Base-by-base conservation (phyloP, 1,140 invertebrate genomes). In the Drosophila hydei region DNA sequence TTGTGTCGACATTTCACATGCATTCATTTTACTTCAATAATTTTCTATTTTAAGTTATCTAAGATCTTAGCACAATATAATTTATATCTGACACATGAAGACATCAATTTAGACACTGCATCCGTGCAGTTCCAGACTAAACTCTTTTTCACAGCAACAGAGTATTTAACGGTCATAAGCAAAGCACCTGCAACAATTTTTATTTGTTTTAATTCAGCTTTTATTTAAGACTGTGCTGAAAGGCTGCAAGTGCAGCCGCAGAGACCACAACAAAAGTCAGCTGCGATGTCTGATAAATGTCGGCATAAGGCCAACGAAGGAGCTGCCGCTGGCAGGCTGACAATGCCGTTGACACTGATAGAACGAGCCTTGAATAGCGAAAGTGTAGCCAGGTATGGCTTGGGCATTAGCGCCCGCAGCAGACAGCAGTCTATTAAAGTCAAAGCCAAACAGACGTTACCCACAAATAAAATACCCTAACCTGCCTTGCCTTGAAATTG, bases 311-410 rank as follows among this genome's bases (percentile, higher is more conserved):
- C 55, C 56, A 51, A 51, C 51, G 27, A 30, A 30, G 25, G 45
- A 33, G n/a, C 52, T 69, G 60, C 43, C 50, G 55, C 55, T 81
- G 81, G 73, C 80, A 70, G 70, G 42, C 56, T 40, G 56, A 67
- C 54, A 69, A 72, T 88, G 80, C 12, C 33, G 55, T 67, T 77
- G 80, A 87, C 80, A 75, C 74, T 87, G 81, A 81, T 56, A 71
- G 63, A 81, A 65, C 14, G 81, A 30, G 52, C 56, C 36, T 45
- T 47, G 50, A 5, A 52, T 27, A 18, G 30, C 8, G 18, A 54
- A 61, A 43, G 21, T 43, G 19, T 58, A 40, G 65, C 27, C 16
- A 67, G 61, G 50, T 62, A 47, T 42, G 16, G 36, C 43, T 12
- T 4, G 12, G 19, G 52, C 19, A 25, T 23, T 16, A 25, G 40